Evolutionary conservation across 2,797 vertebrate genomes (phyloP), one percentile per base, ranked within the genome.

Genomic region (Threskiornis aethiopicus): DNA sequence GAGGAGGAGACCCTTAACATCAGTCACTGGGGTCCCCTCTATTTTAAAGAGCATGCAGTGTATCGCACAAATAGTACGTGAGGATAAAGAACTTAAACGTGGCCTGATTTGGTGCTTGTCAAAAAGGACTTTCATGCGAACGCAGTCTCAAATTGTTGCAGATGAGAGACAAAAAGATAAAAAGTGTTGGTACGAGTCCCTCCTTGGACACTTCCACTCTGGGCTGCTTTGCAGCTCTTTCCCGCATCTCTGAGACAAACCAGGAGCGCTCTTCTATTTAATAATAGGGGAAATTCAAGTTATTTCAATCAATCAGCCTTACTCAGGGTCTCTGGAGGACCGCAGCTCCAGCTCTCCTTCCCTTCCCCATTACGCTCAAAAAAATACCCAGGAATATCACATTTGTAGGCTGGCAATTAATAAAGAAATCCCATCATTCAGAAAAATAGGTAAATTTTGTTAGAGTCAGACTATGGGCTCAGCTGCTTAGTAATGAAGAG

Each of bases 211-310:
- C 31, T 84, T 64, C 72, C 33, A 18, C 37, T 61, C 33, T 54
- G 54, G 61, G 58, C 26, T 64, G 70, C 47, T 62, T 55, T 64
- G 33, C 61, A 26, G 16, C 35, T 85, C 28, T 80, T 89, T 73
- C 17, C 59, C 1, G 6, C 59, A 28, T 77, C 55, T 54, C 93
- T 10, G 67, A 94, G 87, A 77, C 51, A 87, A 87, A 64, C 42
- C 55, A 87, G 87, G 62, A 89, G 67, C 9, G 2, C 64, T 76
- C 46, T 87, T 72, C 42, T 77, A 24, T 85, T 73, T 80, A 73
- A 80, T 91, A 91, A 87, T 3, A 58, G 64, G 79, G 59, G 79
- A 87, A 92, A 94, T 94, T 76, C 52, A 71, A 96, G 96, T 75
- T 87, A 73, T 90, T 96, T 93, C 6, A 33, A 75, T 91, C 89